Conservation (phyloP, 1,140 invertebrate genomes). For the Nasonia vitripennis region DNA sequence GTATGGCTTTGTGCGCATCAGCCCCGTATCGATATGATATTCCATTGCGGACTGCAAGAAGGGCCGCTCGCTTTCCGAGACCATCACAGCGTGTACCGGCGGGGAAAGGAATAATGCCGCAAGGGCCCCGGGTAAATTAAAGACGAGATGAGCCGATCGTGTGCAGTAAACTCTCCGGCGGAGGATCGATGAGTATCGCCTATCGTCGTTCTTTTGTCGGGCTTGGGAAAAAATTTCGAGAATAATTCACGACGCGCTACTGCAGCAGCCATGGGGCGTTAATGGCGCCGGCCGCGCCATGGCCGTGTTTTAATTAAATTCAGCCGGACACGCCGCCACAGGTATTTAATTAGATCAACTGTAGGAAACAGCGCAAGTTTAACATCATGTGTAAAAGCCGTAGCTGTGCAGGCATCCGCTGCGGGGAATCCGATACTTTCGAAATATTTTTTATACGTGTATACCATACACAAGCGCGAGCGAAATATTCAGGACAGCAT, state of each 20-base stretch:
- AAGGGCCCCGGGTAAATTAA: constrained; percentile 31
- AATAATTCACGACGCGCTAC: neutral
- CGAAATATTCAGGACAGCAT: neutral
- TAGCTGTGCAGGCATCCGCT: neutral
- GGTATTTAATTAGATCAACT: neutral
- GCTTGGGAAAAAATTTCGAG: neutral
- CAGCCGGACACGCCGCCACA: neutral
- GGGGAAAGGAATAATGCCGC: constrained; percentile 37
- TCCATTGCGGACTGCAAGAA: constrained; percentile 24
- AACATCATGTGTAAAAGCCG: neutral
- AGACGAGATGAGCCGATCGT: no score
- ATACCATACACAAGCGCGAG: no score
- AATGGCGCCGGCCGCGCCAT: neutral
- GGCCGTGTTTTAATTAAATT: neutral
- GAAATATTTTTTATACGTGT: neutral
- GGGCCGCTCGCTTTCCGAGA: constrained; percentile 1
- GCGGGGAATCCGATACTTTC: neutral
- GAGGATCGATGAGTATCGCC: neutral
- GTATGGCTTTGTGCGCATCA: constrained; percentile 1
- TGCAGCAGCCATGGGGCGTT: neutral
- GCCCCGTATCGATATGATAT: constrained; percentile 43
- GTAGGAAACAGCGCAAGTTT: neutral
- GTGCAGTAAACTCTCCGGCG: no score
- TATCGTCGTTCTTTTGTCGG: neutral
- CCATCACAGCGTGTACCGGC: neutral